Evolutionary conservation across 1,140 invertebrate genomes (phyloP), one percentile per base, ranked within the genome.

Genomic region (Lithobius niger): DNA sequence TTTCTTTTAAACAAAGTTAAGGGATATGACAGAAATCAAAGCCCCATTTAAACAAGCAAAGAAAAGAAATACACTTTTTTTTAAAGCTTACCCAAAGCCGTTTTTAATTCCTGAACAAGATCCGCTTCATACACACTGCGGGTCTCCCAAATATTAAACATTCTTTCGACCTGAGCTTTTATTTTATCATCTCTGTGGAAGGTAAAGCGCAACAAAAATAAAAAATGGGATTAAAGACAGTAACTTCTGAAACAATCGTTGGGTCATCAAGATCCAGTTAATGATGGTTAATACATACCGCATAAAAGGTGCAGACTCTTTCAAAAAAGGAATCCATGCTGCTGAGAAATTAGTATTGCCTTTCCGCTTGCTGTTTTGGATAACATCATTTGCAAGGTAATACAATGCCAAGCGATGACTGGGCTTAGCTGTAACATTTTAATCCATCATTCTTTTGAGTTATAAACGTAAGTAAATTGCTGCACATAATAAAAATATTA

Each of bases 141-240:
- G 65, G 95, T 86, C 69, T 89, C 83, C 92, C 92, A 96, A 52
- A 96, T 94, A 65, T 87, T 90, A 66, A 95, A 89, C 57, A 96
- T 89, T 53, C 91, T 75, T 54, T 87, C 70, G 53, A 95, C 84
- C 66, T 87, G 83, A 57, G 83, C 76, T 63, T 84, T 82, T 3
- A 95, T 87, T 69, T 87, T 86, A 45, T 89, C 84, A 73, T 94
- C 89, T 61, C 88, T 86, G n/a, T n/a, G n/a, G n/a, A n/a, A 65
- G 53, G 74, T 72, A 56, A 52, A 56, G 27, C 52, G 56, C 18
- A 21, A 56, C 18, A 54, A 4, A 22, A 25, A 24, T 18, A 1
- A 28, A 16, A 55, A 36, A 55, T 18, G 21, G 18, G 1, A 27
- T 55, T 55, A 4, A 40, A 55, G 21, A 10, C 27, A 47, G 27